A percentile compares a stretch with the other conserved stretches of the same genome.
Evolutionary conservation across 2,888 invertebrate genomes (phyloP).

Genomic region (Dryadula phaetusa): DNA sequence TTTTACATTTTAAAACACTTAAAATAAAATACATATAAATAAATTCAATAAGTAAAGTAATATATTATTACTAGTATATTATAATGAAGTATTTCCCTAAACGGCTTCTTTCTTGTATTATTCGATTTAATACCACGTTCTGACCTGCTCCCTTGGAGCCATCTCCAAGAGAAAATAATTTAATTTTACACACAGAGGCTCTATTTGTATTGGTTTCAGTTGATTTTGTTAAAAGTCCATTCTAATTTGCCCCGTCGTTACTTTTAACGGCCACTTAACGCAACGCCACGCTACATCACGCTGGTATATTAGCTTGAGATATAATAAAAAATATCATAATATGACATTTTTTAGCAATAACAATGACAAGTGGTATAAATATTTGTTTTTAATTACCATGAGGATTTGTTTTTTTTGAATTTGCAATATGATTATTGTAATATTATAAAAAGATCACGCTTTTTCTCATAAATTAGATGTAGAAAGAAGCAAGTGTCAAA

Average conservation of each 20-base stretch:
- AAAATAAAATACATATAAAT: background rate
- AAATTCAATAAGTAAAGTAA: background rate
- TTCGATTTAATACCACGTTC: constrained; percentile 35
- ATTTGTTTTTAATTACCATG: background rate
- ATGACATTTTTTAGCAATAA: constrained; percentile 1
- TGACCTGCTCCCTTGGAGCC: constrained; percentile 28
- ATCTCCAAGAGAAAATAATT: constrained; percentile 35
- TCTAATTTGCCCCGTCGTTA: constrained; percentile 28
- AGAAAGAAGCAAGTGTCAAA: no score
- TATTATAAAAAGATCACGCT: no score
- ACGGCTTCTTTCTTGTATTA: constrained; percentile 31
- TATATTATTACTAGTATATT: background rate
- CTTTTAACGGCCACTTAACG: constrained; percentile 31
- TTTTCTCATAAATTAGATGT: no score
- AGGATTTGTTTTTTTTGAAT: no score
- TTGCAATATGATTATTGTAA: no score
- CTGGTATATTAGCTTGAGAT: constrained; percentile 1
- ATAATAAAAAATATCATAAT: background rate
- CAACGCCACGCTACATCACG: background rate
- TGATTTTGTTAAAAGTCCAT: background rate
- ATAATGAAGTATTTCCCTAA: constrained; percentile 29
- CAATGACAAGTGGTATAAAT: background rate
- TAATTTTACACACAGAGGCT: constrained; percentile 38
- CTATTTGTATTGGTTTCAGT: constrained; percentile 22
- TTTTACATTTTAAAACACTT: no score